These are phyloP conservation scores for Drosophila nikananu DNA, from an alignment of 1,140 invertebrate species.

Conservation along the genomic window DNA sequence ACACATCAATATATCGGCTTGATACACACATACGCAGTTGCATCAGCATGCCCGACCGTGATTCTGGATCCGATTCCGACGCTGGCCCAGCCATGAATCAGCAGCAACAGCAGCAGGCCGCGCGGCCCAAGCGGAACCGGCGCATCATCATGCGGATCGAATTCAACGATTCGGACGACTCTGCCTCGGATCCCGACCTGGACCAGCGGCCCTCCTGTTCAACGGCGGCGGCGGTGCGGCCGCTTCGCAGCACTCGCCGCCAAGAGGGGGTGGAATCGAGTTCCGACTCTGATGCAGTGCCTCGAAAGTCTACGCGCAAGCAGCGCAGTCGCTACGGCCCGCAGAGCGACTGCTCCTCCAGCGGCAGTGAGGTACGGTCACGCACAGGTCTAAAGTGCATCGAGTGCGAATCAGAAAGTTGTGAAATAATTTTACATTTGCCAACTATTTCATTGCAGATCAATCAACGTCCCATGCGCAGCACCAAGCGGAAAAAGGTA, in stretches of 20 bases:
- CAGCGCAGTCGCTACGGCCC: constrained; percentile 78
- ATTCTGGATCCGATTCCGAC: constrained; percentile 52
- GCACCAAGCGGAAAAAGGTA: constrained; percentile 36
- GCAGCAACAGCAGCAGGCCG: constrained; percentile 22
- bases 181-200: constrained; percentile 51
- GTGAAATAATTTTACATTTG: not conserved
- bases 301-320: constrained; percentile 40
- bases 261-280: constrained; percentile 35
- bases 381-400: not conserved
- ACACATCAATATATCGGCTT: constrained; percentile 55
- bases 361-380: constrained; percentile 83
- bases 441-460: constrained; percentile 30
- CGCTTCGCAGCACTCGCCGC: constrained; percentile 14
- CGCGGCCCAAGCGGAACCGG: constrained; percentile 62
- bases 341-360: constrained; percentile 63
- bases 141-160: constrained; percentile 84
- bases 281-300: constrained; percentile 65
- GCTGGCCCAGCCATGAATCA: constrained; percentile 69
- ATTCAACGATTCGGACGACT: constrained; percentile 76
- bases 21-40: constrained; percentile 61
- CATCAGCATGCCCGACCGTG: constrained; percentile 77
- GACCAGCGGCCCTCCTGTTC: constrained; percentile 46
- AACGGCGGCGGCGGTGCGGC: constrained; percentile 24
- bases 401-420: not conserved
- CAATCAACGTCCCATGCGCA: constrained; percentile 25